phyloP scores from a whole-genome alignment of 2,888 invertebrate species.

The Cacoxenus indagator region DNA sequence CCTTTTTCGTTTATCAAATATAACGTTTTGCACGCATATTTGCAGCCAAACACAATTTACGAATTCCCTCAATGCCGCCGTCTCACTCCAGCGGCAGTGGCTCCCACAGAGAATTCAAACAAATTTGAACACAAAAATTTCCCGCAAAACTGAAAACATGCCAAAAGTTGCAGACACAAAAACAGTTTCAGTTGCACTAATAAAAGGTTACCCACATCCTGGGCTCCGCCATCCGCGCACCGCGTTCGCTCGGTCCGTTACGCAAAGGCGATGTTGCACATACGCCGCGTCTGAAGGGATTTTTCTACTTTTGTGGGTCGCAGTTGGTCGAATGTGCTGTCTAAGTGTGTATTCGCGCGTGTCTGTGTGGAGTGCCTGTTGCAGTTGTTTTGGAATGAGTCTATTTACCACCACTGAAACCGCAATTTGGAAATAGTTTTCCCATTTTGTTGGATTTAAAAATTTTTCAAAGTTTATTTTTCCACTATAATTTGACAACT shows the following conservation, averaged over 20 bases:
- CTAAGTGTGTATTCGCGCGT: no score
- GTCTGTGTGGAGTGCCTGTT: background rate
- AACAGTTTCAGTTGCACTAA: constrained; percentile 13
- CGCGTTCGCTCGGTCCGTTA: background rate
- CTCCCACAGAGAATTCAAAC: constrained; percentile 1
- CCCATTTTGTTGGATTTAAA: background rate
- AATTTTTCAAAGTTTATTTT: background rate
- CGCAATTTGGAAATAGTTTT: background rate
- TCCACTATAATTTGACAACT: background rate
- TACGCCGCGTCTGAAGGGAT: constrained; percentile 35
- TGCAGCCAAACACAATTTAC: background rate
- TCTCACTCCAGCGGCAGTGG: background rate
- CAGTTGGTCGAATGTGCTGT: background rate
- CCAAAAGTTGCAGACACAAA: constrained; percentile 7
- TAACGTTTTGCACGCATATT: background rate
- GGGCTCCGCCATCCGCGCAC: background rate
- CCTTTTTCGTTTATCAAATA: background rate
- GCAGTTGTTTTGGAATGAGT: constrained; percentile 27
- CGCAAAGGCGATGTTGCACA: constrained; percentile 22
- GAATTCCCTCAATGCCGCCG: background rate
- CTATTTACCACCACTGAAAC: background rate
- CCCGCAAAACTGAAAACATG: constrained; percentile 4
- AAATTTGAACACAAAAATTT: constrained; percentile 1
- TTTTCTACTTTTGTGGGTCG: constrained; percentile 28
- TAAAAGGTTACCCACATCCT: constrained; percentile 8